Evolutionary conservation across 1,140 invertebrate genomes (phyloP), one percentile per base, ranked within the genome.

Genomic region (Drosophila bifasciata): DNA sequence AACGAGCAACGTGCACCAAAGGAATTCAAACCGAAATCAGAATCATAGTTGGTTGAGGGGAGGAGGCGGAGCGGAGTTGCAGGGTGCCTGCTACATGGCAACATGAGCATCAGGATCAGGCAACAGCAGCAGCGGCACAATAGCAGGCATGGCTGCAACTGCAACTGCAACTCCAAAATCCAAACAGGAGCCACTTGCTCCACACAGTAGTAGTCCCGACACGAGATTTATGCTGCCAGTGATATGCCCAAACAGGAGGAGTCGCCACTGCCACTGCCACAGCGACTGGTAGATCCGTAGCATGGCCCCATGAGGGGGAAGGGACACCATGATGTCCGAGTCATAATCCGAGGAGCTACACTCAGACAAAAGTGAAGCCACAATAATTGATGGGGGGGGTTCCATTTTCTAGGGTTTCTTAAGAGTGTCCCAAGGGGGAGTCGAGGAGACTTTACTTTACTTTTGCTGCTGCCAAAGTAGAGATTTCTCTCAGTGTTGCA

Each of bases 141-240:
- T 6, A 49, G 44, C 50, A 40, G 50, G 46, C 46, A n/a, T n/a
- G n/a, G n/a, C n/a, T n/a, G n/a, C 49, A 36, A 13, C 32, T 13
- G 40, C 41, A 19, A 28, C 60, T 32, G 40, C 50, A 19, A 28
- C 60, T 32, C 21, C 44, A 62, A 36, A 36, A 36, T 36, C 67
- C 52, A 67, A 56, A 64, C 64, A 72, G 70, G 68, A 73, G 70
- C 51, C 63, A 66, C 79, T 62, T 70, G 70, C 79, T 72, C 32
- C 32, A 13, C 68, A n/a, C n/a, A n/a, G n/a, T n/a, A 80, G 69
- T 50, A n/a, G n/a, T 61, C 69, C 32, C 68, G 62, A 76, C 83
- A 88, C 58, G 84, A 88, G 83, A 86, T 81, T 83, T 78, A 86
- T 86, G 58, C 58, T 45, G 68, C 60, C 56, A 63, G 55, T 68